Percentiles rank a stretch among this genome's conserved stretches.
These are phyloP conservation scores for Lycaena phlaeas DNA, from an alignment of 2,888 invertebrate genomes.

Conservation along the genomic window DNA sequence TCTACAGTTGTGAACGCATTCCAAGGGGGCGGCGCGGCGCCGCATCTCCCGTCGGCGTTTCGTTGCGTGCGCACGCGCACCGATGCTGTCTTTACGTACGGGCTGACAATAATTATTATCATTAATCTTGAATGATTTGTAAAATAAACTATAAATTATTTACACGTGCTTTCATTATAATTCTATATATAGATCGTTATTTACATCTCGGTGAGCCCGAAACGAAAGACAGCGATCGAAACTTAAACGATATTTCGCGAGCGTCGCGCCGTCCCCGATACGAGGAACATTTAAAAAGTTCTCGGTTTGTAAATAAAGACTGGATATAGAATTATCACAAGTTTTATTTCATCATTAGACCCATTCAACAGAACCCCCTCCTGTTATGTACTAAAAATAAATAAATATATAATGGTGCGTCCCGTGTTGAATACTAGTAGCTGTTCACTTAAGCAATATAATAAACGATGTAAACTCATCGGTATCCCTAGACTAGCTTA, in stretches of 20 bases:
- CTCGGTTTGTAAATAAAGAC: conserved; percentile 8
- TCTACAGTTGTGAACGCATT: conserved; percentile 35
- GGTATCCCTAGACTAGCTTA: conserved; percentile 1
- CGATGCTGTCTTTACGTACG: too few relatives aligned
- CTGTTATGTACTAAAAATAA: background rate
- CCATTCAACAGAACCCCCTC: background rate
- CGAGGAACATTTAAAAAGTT: conserved; percentile 8
- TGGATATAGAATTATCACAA: conserved; percentile 4
- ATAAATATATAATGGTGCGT: background rate
- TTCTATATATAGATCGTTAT: background rate
- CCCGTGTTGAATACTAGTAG: background rate
- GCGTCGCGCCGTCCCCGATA: background rate
- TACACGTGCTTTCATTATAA: too few relatives aligned
- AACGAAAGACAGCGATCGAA: too few relatives aligned
- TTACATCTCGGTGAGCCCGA: background rate
- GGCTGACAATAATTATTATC: too few relatives aligned
- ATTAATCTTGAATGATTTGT: too few relatives aligned
- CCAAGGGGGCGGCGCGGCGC: conserved; percentile 28
- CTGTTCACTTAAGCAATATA: background rate
- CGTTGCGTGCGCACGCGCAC: background rate
- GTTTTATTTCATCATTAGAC: background rate
- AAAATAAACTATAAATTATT: too few relatives aligned
- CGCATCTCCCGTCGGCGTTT: background rate
- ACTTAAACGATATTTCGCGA: background rate
- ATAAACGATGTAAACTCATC: background rate